These are phyloP conservation scores for Catharus minimus DNA, from an alignment of 2,113 vertebrate species.

Conservation along the genomic window DNA sequence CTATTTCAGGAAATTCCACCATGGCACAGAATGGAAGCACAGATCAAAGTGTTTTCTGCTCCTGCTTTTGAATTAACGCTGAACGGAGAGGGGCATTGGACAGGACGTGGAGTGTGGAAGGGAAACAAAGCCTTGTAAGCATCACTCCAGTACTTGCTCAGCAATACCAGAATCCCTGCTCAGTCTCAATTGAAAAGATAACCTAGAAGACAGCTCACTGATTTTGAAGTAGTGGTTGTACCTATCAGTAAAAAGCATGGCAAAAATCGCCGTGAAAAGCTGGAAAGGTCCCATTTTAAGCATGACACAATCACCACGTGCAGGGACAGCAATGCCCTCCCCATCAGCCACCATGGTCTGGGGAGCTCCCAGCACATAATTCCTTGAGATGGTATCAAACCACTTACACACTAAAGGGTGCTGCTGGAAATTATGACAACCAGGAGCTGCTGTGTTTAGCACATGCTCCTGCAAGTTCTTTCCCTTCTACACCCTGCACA, in stretches of 20 bases:
- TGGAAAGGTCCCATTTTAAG: constrained; percentile 8
- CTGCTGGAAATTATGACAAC: not conserved
- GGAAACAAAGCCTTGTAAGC: not conserved
- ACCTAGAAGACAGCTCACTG: not conserved
- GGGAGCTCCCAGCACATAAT: not conserved
- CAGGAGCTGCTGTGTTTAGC: not conserved
- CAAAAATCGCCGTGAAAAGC: not conserved
- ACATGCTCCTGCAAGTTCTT: not conserved
- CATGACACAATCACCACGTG: not conserved
- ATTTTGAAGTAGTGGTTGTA: not conserved
- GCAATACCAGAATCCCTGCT: not conserved
- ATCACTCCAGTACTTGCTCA: not conserved
- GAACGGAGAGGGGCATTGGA: not conserved
- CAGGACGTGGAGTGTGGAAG: not conserved
- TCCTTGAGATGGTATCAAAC: not conserved
- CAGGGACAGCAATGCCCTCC: not conserved
- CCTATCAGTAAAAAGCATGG: not conserved
- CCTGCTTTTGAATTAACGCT: not conserved
- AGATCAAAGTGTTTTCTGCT: not conserved
- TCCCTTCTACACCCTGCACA: not conserved
- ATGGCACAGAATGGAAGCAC: not conserved
- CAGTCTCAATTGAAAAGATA: not conserved
- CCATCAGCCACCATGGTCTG: not conserved
- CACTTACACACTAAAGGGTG: not conserved
- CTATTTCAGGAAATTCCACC: not conserved